phyloP scores from a whole-genome alignment of 2,888 invertebrate genomes.

The Tipula confusa region DNA sequence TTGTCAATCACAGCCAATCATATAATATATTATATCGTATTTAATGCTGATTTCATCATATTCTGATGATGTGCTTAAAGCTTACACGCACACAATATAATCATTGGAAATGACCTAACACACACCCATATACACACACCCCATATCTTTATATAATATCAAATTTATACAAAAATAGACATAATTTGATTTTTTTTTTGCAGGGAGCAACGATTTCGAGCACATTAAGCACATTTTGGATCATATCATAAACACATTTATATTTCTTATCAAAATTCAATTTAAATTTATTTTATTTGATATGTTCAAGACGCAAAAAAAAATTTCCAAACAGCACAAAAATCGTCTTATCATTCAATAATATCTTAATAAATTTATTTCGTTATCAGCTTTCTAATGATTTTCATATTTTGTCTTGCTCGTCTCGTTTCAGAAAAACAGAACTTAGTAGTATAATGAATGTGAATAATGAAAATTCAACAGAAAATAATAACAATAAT shows the following conservation, averaged over 20 bases:
- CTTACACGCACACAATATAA: background rate
- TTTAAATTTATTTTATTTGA: conserved; percentile 12
- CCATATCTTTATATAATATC: background rate
- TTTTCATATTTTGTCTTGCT: background rate
- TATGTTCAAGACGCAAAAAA: background rate
- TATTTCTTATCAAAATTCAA: background rate
- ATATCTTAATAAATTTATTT: background rate
- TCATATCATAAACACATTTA: conserved; percentile 20
- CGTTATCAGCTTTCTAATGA: conserved; percentile 12
- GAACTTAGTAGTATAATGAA: background rate
- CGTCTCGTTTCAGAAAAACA: background rate
- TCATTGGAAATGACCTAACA: background rate
- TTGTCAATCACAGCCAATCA: conserved; percentile 20
- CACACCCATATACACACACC: background rate
- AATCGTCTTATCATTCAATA: conserved; percentile 15
- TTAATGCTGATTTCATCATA: background rate
- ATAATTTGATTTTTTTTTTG: conserved; percentile 25
- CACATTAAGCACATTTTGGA: background rate
- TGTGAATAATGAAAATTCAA: conserved; percentile 20
- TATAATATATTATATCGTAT: background rate
- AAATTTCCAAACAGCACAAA: background rate
- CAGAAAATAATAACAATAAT: conserved; percentile 25
- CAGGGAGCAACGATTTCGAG: background rate
- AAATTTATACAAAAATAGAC: background rate
- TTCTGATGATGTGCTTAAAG: background rate